Evolutionary conservation across 2,797 vertebrate species (phyloP).

Genomic region (Phoebastria nigripes): DNA sequence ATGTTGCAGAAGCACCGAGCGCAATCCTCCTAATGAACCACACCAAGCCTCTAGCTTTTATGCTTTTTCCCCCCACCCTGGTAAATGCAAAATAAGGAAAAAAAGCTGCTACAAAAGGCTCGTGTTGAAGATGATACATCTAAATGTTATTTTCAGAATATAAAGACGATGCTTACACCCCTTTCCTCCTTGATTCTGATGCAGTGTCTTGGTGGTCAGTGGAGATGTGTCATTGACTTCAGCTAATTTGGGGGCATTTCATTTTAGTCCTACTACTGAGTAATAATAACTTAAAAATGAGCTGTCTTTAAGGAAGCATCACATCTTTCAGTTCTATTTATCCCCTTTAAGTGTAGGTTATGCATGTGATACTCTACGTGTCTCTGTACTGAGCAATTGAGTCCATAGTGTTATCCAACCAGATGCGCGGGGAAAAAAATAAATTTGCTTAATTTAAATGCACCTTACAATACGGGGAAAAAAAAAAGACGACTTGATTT

Average conservation of each 20-base stretch:
- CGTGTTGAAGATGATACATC: not conserved
- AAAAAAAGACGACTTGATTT: not conserved
- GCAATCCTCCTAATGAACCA: not conserved
- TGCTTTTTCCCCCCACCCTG: accelerated
- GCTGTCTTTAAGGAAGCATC: not conserved
- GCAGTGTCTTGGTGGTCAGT: not conserved
- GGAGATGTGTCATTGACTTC: not conserved
- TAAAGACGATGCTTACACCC: not conserved
- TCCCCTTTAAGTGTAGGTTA: not conserved
- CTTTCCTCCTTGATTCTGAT: not conserved
- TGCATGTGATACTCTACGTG: accelerated
- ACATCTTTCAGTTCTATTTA: not conserved
- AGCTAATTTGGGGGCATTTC: not conserved
- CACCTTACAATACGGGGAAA: not conserved
- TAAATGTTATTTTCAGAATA: not conserved
- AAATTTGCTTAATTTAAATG: not conserved
- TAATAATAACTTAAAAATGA: not conserved
- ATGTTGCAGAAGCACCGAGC: accelerated
- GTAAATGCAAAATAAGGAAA: not conserved
- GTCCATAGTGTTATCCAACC: not conserved
- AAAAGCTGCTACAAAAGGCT: not conserved
- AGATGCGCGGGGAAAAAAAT: accelerated
- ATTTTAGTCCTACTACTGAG: not conserved
- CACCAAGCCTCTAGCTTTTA: not conserved
- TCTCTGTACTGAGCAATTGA: not conserved